Evolutionary conservation across 2,113 vertebrate genomes (phyloP).

Genomic region (Cyanoderma ruficeps): DNA sequence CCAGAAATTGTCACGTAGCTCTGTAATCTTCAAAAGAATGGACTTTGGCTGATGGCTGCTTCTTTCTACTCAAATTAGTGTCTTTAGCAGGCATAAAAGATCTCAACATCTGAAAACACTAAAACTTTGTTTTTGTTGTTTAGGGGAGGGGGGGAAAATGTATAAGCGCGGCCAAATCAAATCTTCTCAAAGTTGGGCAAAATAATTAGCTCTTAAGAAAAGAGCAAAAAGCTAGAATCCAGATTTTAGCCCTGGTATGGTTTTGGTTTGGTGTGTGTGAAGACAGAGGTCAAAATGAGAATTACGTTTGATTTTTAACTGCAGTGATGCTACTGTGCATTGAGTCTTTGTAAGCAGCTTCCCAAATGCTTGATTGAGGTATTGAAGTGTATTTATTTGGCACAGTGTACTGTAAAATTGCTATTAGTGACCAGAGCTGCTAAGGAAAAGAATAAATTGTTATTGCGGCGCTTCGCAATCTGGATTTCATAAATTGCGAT

Average conservation of each 20-base stretch:
- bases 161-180: not conserved
- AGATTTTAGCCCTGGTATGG: slow-evolving; percentile 7
- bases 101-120: slow-evolving; percentile 62
- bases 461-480: slow-evolving; percentile 61
- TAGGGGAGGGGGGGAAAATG: not conserved
- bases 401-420: slow-evolving; percentile 35
- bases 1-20: slow-evolving; percentile 62
- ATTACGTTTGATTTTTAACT: slow-evolving; percentile 25
- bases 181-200: slow-evolving; percentile 6
- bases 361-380: slow-evolving; percentile 67
- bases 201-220: slow-evolving; percentile 17
- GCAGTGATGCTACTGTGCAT: slow-evolving; percentile 29
- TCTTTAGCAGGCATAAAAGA: slow-evolving; percentile 39
- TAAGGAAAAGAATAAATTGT: slow-evolving; percentile 57
- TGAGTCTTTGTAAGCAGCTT: slow-evolving; percentile 43
- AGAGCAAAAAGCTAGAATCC: not conserved
- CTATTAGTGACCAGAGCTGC: slow-evolving; percentile 37
- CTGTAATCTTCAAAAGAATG: slow-evolving; percentile 59
- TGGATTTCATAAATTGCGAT: slow-evolving; percentile 62
- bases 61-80: slow-evolving; percentile 36
- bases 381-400: slow-evolving; percentile 61
- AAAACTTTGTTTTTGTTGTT: slow-evolving; percentile 57
- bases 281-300: slow-evolving; percentile 3
- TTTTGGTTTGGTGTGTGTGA: not conserved
- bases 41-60: slow-evolving; percentile 42